These are phyloP conservation scores for Hippasteria phrygiana DNA, from an alignment of 53 echinoderm and acorn worm species.

Conservation along the genomic window DNA sequence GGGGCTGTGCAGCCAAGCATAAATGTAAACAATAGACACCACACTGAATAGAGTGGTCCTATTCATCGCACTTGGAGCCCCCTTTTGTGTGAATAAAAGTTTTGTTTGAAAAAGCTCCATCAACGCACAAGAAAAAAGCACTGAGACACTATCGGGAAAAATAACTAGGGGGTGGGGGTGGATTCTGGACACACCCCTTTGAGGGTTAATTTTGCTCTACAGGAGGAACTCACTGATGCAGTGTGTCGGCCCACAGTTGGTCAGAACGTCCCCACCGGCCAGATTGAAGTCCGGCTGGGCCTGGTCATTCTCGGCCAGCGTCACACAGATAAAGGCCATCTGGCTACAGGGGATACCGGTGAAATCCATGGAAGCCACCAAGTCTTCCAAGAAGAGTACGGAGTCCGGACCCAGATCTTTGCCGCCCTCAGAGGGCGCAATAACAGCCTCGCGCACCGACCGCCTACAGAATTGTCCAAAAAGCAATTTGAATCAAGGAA, in stretches of 20 bases:
- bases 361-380: conserved; percentile 73
- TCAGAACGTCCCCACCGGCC: conserved; percentile 42
- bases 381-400: conserved; percentile 51
- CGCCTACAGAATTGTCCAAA: not conserved
- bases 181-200: no score
- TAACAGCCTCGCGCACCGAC: conserved; percentile 12
- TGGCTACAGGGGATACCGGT: conserved; percentile 62
- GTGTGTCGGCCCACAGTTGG: conserved; percentile 28
- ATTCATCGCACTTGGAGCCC: no score
- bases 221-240: conserved; percentile 66
- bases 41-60: no score
- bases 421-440: not conserved
- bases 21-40: no score
- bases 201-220: no score
- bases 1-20: no score
- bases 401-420: not conserved
- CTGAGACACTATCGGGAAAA: no score
- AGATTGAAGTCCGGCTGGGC: conserved; percentile 72
- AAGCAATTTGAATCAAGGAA: not conserved
- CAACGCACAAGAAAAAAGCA: no score
- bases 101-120: no score
- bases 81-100: no score
- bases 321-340: conserved; percentile 74
- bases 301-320: conserved; percentile 46
- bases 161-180: no score